Evolutionary conservation across 2,113 vertebrate species (phyloP).

Genomic region (Rhizomys pruinosus): DNA sequence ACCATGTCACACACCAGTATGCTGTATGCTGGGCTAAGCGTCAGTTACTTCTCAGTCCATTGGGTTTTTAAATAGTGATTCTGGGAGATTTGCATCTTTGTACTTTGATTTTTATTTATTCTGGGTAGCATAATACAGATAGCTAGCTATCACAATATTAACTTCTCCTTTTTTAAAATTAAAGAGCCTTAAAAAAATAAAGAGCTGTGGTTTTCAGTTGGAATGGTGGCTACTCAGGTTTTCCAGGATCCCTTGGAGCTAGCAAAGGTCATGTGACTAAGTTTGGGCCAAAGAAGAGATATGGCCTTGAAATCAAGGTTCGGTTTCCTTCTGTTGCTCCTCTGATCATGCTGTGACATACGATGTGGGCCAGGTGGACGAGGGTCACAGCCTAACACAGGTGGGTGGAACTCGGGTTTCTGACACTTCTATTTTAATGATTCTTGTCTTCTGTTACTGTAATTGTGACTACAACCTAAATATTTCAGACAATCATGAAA

Average conservation of each 20-base stretch:
- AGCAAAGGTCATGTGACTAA: slow-evolving; percentile 3
- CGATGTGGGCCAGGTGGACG: neutral
- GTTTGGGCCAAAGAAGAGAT: neutral
- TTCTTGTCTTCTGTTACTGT: neutral
- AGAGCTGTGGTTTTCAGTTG: neutral
- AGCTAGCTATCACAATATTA: neutral
- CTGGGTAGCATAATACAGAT: neutral
- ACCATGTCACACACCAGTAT: neutral
- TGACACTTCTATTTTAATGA: neutral
- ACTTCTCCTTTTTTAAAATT: neutral
- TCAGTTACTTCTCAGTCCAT: neutral
- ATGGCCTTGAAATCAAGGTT: neutral
- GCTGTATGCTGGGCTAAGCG: neutral
- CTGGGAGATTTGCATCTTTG: neutral
- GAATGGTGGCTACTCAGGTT: neutral
- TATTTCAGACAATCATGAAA: neutral
- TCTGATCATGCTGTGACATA: neutral
- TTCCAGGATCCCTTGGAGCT: slow-evolving; percentile 17
- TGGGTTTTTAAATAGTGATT: slow-evolving; percentile 11
- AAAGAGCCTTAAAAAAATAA: too few species aligned
- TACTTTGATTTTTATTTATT: neutral
- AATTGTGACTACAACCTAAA: neutral
- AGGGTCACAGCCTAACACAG: neutral
- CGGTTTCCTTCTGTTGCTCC: neutral
- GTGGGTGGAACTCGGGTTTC: neutral